Evolutionary conservation across 2,113 vertebrate genomes (phyloP).

Genomic region (Ciconia boyciana): DNA sequence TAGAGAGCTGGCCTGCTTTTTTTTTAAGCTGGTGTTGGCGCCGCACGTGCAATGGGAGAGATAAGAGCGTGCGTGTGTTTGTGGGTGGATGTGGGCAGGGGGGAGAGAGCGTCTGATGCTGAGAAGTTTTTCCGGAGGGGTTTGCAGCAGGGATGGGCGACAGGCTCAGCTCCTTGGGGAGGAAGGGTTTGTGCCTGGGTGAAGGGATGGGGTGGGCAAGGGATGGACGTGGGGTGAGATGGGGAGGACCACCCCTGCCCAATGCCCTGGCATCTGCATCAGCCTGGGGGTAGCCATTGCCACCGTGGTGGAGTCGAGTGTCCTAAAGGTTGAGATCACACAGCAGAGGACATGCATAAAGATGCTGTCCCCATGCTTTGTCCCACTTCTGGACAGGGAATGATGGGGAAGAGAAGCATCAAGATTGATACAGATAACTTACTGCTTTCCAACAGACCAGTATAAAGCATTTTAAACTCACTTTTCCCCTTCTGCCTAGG

Average conservation of each 20-base stretch:
- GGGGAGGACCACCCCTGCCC: background rate
- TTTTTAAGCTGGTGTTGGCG: background rate
- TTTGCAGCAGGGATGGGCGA: fast-evolving
- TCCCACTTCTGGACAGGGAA: background rate
- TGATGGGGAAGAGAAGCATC: background rate
- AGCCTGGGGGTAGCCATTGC: background rate
- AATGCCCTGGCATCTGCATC: background rate
- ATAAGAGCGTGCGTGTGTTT: background rate
- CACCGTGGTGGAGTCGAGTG: fast-evolving
- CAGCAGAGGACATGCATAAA: fast-evolving
- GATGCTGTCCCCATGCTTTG: too few species aligned
- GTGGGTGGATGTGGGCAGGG: background rate
- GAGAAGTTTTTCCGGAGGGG: background rate
- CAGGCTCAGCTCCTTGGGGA: background rate
- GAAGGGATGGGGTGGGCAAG: too few species aligned
- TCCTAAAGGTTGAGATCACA: background rate
- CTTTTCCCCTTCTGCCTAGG: background rate
- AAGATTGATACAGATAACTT: background rate
- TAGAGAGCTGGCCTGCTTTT: background rate
- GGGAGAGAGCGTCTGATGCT: background rate
- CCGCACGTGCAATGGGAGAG: background rate
- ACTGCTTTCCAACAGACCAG: background rate
- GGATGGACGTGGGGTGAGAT: too few species aligned
- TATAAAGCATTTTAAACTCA: background rate
- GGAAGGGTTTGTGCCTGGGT: fast-evolving